These are phyloP conservation scores for Pogonognathellus flavescens DNA, from an alignment of 1,140 invertebrate genomes.

Conservation along the genomic window DNA sequence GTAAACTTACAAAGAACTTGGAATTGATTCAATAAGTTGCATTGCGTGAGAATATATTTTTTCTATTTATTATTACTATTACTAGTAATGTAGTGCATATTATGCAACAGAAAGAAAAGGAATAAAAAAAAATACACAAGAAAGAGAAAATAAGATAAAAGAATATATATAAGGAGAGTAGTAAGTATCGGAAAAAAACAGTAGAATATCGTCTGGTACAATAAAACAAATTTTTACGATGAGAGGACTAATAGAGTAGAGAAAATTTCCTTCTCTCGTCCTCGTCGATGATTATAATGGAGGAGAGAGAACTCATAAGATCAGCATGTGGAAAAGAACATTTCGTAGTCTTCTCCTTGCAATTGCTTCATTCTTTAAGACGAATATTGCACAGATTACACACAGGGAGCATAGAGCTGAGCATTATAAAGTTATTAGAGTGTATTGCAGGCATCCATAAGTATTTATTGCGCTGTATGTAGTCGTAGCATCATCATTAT, in stretches of 20 bases:
- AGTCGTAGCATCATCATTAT: conserved; percentile 11
- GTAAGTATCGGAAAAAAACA: conserved; percentile 14
- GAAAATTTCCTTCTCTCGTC: too few species aligned
- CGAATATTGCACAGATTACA: background rate
- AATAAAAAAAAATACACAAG: background rate
- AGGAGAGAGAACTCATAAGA: too few species aligned
- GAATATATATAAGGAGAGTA: conserved; percentile 16
- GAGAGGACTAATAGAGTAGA: too few species aligned
- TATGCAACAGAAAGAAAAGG: background rate
- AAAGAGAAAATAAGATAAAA: conserved; percentile 18
- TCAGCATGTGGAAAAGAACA: background rate
- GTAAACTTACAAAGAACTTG: conserved; percentile 39
- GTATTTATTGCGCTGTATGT: conserved; percentile 28
- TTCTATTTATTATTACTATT: conserved; percentile 32
- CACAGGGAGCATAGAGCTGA: background rate
- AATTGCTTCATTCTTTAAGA: background rate
- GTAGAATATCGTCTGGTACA: background rate
- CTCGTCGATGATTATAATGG: too few species aligned
- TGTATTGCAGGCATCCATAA: conserved; percentile 21
- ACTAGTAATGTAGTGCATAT: conserved; percentile 1
- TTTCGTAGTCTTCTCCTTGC: background rate
- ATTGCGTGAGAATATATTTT: conserved; percentile 28
- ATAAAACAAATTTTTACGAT: background rate
- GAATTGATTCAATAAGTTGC: conserved; percentile 40
- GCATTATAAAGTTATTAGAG: background rate